These are phyloP conservation scores for Ptilodon capucinus DNA, from an alignment of 2,888 invertebrate genomes.

Conservation along the genomic window DNA sequence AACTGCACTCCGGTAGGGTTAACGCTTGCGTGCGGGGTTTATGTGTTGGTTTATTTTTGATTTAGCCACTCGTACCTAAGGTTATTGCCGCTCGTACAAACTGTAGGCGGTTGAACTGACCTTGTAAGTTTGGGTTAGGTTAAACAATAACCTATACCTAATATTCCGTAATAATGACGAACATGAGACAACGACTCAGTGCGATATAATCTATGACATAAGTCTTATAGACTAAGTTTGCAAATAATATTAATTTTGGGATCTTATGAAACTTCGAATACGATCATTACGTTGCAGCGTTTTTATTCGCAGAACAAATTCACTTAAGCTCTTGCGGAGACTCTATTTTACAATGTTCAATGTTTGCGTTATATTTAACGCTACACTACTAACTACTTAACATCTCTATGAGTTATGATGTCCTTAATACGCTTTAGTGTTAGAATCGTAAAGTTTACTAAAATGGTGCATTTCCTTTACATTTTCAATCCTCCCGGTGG, in stretches of 20 bases:
- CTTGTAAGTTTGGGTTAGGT: not conserved
- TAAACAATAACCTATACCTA: too few species aligned
- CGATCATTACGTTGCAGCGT: too few species aligned
- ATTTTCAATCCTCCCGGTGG: conserved; percentile 51
- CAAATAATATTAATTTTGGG: too few species aligned
- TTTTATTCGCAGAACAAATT: not conserved
- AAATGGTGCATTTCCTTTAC: conserved; percentile 42
- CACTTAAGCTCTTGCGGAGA: not conserved
- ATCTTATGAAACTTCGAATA: too few species aligned
- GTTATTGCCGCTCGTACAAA: conserved; percentile 7
- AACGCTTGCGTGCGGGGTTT: conserved; percentile 13
- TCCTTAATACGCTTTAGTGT: conserved; percentile 27
- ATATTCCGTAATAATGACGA: too few species aligned
- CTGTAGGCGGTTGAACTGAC: not conserved
- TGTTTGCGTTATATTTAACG: not conserved
- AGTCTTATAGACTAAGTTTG: too few species aligned
- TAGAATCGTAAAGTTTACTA: conserved; percentile 28
- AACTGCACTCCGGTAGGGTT: conserved; percentile 36
- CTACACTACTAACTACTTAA: not conserved
- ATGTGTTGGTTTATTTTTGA: conserved; percentile 13
- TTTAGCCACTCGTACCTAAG: conserved; percentile 6
- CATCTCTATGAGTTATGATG: conserved; percentile 21
- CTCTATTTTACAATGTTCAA: not conserved
- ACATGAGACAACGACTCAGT: too few species aligned
- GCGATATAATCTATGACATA: too few species aligned